Evolutionary conservation across 1,140 invertebrate species (phyloP), one percentile per base, ranked within the genome.

Genomic region (Lepidurus apus): DNA sequence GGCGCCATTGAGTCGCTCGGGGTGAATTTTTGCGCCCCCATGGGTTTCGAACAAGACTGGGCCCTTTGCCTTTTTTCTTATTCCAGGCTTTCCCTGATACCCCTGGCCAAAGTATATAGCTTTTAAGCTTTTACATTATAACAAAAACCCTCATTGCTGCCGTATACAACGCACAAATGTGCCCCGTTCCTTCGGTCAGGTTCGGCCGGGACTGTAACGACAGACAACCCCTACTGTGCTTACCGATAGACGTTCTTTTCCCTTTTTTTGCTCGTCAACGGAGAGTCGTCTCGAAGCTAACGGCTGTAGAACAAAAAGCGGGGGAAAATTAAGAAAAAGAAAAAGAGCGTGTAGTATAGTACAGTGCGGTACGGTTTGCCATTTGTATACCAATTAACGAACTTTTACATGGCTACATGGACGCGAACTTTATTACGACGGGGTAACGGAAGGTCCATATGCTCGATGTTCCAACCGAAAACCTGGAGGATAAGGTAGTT

Each of bases 111-210:
- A 65, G 8, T 21, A 13, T 65, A 65, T 65, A 5, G 53, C 53
- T 65, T 65, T 65, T 65, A 65, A 21, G 17, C 21, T 65, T 21
- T n/a, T 21, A 65, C 21, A n/a, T 65, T 65, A 65, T 65, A 65
- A 65, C 53, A 65, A 65, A 34, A 65, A 65, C 53, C 53, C 53
- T 65, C 53, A 65, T 65, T 65, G 53, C 53, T 65, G 53, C 53
- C 53, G 53, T 65, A 65, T 65, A 21, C 53, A 65, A 65, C 53
- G n/a, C 53, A 65, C 17, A 65, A 65, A 65, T 21, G 53, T 65
- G 21, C 53, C 21, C 17, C 17, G 8, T 6, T 3, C 45, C 45
- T 21, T 65, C 13, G 13, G 53, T 65, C 6, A 65, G 13, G 21
- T 21, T 17, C 1, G 26, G 0, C 17, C 9, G 53, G 34, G 34